These are phyloP conservation scores for Anodontia alba DNA, from an alignment of 2,888 invertebrate species.

Conservation along the genomic window DNA sequence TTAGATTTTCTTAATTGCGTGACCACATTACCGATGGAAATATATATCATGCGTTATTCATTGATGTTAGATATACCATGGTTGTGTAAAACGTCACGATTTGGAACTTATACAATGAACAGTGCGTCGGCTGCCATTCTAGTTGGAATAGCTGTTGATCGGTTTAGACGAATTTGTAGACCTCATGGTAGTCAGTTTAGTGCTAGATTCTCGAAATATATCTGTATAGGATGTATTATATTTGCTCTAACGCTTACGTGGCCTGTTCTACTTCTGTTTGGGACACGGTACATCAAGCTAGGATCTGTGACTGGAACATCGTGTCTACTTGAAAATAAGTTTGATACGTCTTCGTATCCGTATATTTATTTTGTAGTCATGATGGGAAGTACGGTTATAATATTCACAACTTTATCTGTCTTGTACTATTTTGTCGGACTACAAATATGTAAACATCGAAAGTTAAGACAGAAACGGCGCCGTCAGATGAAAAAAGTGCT, in stretches of 20 bases:
- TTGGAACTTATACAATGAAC: conserved; percentile 67
- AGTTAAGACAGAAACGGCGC: conserved; percentile 18
- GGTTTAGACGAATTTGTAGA: conserved; percentile 72
- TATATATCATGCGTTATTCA: conserved; percentile 62
- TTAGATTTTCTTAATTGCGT: conserved; percentile 68
- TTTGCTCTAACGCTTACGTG: conserved; percentile 56
- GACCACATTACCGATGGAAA: conserved; percentile 69
- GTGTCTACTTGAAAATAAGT: conserved; percentile 58
- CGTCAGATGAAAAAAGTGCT: neutral
- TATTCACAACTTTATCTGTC: conserved; percentile 55
- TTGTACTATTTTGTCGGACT: conserved; percentile 63
- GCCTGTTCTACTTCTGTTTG: conserved; percentile 72
- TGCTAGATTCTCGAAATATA: conserved; percentile 57
- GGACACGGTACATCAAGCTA: conserved; percentile 52
- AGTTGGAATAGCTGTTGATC: conserved; percentile 67
- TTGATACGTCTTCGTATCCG: conserved; percentile 51
- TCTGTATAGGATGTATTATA: conserved; percentile 61
- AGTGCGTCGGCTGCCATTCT: conserved; percentile 67
- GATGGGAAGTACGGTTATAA: conserved; percentile 53
- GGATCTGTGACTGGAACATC: conserved; percentile 36
- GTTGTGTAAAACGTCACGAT: conserved; percentile 67
- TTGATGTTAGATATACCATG: conserved; percentile 58
- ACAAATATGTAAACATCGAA: conserved; percentile 40
- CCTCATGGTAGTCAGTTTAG: conserved; percentile 64
- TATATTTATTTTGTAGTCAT: conserved; percentile 57